phyloP scores from a whole-genome alignment of 2,888 invertebrate species.

The Drosophila vallismaia region DNA sequence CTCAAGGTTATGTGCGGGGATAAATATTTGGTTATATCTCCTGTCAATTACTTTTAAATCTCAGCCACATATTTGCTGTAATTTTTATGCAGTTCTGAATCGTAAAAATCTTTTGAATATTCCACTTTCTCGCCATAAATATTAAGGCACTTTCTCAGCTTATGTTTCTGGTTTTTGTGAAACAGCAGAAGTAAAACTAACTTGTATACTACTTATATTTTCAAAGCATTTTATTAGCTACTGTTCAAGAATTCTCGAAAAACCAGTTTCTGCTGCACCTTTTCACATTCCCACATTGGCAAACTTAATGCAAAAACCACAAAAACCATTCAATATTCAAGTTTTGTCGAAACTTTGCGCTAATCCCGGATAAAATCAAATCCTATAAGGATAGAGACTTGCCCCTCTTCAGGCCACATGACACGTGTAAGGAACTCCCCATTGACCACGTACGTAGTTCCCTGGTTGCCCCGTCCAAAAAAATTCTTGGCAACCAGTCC shows the following conservation, averaged over 20 bases:
- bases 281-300: conserved; percentile 4
- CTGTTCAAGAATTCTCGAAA: conserved; percentile 19
- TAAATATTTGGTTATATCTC: background rate
- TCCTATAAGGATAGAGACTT: conserved; percentile 8
- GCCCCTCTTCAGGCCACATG: conserved; percentile 4
- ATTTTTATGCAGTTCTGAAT: background rate
- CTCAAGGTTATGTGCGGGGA: conserved; percentile 50
- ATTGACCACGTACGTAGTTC: conserved; percentile 49
- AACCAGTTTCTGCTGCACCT: conserved; percentile 33
- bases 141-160: background rate
- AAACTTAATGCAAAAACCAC: background rate
- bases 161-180: background rate
- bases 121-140: background rate
- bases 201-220: background rate
- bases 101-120: background rate
- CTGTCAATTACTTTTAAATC: background rate
- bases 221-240: background rate
- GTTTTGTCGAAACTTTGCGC: conserved; percentile 6
- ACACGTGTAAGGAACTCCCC: conserved; percentile 56
- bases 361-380: conserved; percentile 40
- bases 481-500: conserved; percentile 33
- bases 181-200: background rate
- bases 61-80: background rate
- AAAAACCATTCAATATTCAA: conserved; percentile 5
- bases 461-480: background rate